These are phyloP conservation scores for Ahaetulla prasina DNA, from an alignment of 2,113 vertebrate genomes.

Conservation along the genomic window DNA sequence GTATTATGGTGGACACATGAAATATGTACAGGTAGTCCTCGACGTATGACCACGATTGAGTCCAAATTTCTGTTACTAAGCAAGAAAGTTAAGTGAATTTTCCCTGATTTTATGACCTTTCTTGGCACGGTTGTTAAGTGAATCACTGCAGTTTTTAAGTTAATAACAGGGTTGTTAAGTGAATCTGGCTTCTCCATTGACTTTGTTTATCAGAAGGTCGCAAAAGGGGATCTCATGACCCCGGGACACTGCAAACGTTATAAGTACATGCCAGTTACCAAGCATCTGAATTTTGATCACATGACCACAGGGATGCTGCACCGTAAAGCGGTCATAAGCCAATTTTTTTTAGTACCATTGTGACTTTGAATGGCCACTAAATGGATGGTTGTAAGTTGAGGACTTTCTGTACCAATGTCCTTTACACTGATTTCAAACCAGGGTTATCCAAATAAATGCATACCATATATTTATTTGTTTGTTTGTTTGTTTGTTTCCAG, in stretches of 20 bases:
- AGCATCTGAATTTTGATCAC: background rate
- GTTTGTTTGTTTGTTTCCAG: constrained; percentile 66
- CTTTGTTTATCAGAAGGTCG: background rate
- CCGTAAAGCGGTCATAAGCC: background rate
- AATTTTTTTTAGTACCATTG: background rate
- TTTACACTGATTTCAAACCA: background rate
- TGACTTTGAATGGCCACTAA: background rate
- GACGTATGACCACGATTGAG: background rate
- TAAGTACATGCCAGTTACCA: background rate
- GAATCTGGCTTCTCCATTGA: background rate
- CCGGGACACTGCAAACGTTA: background rate
- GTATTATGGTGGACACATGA: background rate
- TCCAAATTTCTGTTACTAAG: background rate
- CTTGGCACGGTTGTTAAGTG: background rate
- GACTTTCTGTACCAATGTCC: background rate
- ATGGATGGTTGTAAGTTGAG: background rate
- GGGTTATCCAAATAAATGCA: background rate
- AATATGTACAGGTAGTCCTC: background rate
- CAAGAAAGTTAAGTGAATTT: background rate
- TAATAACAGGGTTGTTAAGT: background rate
- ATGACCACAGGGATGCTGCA: background rate
- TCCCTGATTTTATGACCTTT: background rate
- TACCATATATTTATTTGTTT: constrained; percentile 15
- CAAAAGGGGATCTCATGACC: background rate
- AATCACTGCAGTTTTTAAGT: background rate